These are phyloP conservation scores for Gastracanthus pulcherrimus DNA, from an alignment of 2,888 invertebrate species.

Conservation along the genomic window DNA sequence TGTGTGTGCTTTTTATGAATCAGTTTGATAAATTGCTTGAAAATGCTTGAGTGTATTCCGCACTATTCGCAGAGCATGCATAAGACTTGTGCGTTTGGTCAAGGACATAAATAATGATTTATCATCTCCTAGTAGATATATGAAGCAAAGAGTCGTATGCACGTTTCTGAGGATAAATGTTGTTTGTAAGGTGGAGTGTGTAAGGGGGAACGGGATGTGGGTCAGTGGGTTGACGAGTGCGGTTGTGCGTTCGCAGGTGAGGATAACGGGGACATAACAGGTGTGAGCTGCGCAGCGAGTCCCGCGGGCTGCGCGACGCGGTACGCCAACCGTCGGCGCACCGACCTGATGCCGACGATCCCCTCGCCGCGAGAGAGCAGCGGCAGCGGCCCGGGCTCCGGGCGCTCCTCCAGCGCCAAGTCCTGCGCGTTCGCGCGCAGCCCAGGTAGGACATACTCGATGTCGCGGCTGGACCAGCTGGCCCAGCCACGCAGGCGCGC, in stretches of 20 bases:
- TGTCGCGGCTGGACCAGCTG: slow-evolving; percentile 94
- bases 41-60: background rate
- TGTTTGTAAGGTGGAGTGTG: too few relatives aligned
- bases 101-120: background rate
- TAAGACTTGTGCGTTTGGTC: background rate
- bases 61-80: slow-evolving; percentile 10
- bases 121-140: background rate
- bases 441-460: slow-evolving; percentile 94
- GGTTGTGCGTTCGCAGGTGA: slow-evolving; percentile 54
- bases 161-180: background rate
- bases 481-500: slow-evolving; percentile 84
- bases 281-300: slow-evolving; percentile 60
- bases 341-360: slow-evolving; percentile 94
- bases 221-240: slow-evolving; percentile 9
- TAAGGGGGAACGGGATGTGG: too few relatives aligned
- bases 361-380: slow-evolving; percentile 83
- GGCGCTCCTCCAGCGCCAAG: slow-evolving; percentile 67
- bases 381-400: slow-evolving; percentile 16
- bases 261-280: slow-evolving; percentile 40
- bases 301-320: slow-evolving; percentile 77
- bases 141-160: background rate
- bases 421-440: slow-evolving; percentile 77
- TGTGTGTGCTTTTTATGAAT: background rate
- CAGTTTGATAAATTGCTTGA: background rate
- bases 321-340: slow-evolving; percentile 90